These are phyloP conservation scores for Bradypodion pumilum DNA, from an alignment of 2,797 vertebrate species.

Conservation along the genomic window DNA sequence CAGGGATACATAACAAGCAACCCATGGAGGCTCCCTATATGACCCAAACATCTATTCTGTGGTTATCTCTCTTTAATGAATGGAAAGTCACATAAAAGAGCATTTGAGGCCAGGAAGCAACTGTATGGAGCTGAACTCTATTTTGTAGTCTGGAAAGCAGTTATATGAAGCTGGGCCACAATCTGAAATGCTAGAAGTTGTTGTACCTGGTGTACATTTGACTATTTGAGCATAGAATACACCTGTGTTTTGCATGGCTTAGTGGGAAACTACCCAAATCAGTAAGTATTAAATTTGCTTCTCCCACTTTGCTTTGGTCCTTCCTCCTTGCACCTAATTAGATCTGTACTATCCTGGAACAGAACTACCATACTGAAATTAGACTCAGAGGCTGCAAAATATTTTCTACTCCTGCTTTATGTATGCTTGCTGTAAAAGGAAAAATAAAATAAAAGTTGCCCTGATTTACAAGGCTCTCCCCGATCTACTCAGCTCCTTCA, in stretches of 20 bases:
- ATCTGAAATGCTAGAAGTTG: too few species aligned
- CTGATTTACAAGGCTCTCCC: background rate
- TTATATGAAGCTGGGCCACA: too few species aligned
- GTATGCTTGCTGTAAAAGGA: too few species aligned
- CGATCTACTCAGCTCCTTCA: too few species aligned
- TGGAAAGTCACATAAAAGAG: background rate
- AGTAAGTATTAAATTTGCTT: background rate
- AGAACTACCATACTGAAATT: background rate
- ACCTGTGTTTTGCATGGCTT: background rate
- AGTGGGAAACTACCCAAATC: background rate
- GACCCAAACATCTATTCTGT: background rate
- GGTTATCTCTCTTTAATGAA: background rate
- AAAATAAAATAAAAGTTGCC: background rate
- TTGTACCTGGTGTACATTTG: too few species aligned
- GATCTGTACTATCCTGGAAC: background rate
- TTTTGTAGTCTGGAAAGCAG: too few species aligned
- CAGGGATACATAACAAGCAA: too few species aligned
- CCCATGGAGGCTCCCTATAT: too few species aligned
- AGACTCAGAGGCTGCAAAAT: background rate
- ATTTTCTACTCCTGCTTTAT: too few species aligned
- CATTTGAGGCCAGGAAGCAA: background rate
- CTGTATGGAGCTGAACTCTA: background rate
- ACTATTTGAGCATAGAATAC: too few species aligned
- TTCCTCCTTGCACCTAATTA: background rate
- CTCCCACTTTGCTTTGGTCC: background rate